Conservation (phyloP, 2,797 vertebrate species). For the Platyrinchus mystaceus region DNA sequence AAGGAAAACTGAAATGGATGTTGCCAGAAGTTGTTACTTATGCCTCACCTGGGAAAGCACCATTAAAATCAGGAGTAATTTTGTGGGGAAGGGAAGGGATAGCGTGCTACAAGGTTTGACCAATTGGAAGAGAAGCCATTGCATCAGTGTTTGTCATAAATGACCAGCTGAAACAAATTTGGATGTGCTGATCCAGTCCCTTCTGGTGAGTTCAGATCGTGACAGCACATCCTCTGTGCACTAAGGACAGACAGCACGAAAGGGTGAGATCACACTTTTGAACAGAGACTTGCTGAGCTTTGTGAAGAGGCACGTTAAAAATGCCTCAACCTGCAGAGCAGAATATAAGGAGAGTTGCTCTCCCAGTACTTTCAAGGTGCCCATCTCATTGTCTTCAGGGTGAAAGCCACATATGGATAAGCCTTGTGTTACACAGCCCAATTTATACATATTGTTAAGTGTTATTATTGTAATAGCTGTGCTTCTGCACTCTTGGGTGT, state of each 20-base stretch:
- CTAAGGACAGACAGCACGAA: neutral
- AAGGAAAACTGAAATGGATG: neutral
- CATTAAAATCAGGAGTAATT: neutral
- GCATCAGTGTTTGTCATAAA: neutral
- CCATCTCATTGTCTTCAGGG: neutral
- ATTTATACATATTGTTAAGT: neutral
- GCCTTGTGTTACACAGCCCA: neutral
- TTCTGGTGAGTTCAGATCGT: neutral
- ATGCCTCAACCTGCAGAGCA: neutral
- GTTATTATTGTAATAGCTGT: neutral
- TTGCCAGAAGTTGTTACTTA: neutral
- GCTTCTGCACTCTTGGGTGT: neutral
- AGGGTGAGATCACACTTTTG: neutral
- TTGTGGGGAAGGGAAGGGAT: neutral
- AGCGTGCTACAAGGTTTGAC: neutral
- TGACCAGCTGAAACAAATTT: neutral
- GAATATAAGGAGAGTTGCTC: neutral
- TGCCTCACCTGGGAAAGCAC: neutral
- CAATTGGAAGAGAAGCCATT: neutral
- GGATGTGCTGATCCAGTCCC: neutral
- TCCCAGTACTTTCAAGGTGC: neutral
- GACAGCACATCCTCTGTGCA: neutral
- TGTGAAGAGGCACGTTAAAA: neutral
- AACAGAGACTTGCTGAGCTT: neutral
- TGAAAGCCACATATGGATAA: neutral